phyloP scores from a whole-genome alignment of 2,797 vertebrate genomes.

The Poecilia gillii region DNA sequence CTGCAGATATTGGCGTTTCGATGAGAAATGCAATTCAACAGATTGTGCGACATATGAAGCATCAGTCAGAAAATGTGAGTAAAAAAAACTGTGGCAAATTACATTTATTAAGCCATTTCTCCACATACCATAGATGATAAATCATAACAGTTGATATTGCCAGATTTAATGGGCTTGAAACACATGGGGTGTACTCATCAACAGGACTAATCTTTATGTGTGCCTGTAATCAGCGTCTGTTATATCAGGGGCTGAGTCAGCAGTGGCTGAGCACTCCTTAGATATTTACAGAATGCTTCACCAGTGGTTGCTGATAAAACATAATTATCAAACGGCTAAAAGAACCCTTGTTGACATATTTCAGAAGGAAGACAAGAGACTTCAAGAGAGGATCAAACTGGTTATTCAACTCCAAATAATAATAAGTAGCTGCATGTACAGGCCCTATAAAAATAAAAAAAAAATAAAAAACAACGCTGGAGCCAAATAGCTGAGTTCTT shows the following conservation, averaged over 20 bases:
- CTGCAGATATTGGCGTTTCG: neutral
- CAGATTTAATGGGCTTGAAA: neutral
- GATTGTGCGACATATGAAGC: neutral
- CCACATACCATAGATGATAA: neutral
- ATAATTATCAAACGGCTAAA: neutral
- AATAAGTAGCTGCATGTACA: too few relatives aligned
- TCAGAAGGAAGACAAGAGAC: neutral
- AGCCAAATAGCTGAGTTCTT: neutral
- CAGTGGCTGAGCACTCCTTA: neutral
- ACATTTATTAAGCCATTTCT: neutral
- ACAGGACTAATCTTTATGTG: neutral
- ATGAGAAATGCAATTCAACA: neutral
- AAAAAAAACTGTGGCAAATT: neutral
- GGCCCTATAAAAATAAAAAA: neutral
- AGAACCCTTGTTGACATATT: neutral
- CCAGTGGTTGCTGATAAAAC: neutral
- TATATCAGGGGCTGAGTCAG: neutral
- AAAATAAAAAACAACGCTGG: neutral
- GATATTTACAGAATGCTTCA: neutral
- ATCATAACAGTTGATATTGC: neutral
- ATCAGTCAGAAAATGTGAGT: neutral
- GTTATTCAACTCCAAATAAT: neutral
- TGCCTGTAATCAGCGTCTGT: neutral
- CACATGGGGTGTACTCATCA: neutral
- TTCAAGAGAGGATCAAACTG: neutral